Evolutionary conservation across 53 echinoderm and acorn worm genomes (phyloP), one percentile per base, ranked within the genome.

Genomic region (Luidia sarsii): DNA sequence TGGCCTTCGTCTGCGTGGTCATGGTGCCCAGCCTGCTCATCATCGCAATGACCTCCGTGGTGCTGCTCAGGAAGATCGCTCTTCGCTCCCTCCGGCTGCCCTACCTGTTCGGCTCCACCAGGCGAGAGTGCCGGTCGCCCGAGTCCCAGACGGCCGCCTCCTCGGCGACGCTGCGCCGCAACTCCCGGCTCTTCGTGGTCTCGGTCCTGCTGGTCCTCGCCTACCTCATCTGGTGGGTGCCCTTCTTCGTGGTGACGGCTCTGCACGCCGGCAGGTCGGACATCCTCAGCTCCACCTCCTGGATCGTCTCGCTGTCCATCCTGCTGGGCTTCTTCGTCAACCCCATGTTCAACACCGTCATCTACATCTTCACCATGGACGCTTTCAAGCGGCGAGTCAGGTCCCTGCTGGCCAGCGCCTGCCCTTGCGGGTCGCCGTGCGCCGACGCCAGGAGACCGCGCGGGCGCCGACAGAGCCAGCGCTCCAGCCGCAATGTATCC

Each of bases 261-360:
- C 15, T 63, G 2, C 16, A 14, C 15, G 8, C 34, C 5, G 34
- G 0, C 4, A 35, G 2, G 19, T 35, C 37, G 2, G 15, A 16
- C 34, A 15, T 19, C 34, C 30, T 29, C n/a, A 16, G 6, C 36
- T 34, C 11, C 15, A 34, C 63, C 18, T 29, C 63, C 19, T 33
- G 0, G 19, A 0, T 63, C 36, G 57, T 27, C 7, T 20, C 32
- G 63, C 37, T 63, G 11, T 63, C 63, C 15, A 35, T 63, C 31
- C 36, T 29, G 63, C 63, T 63, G 33, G 63, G 20, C 5, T 0
- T 63, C 20, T 63, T 63, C 16, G 63, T 63, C 63, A 36, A 36
- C 20, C 63, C 63, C 15, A 35, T 63, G 63, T 63, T 34, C 35
- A 63, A 63, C 19, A 63, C 63, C 35, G 35, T 36, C 63, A 63